A percentile compares a stretch with the other conserved stretches of the same genome.
Evolutionary conservation across 2,113 vertebrate genomes (phyloP).

Genomic region (Riparia riparia): DNA sequence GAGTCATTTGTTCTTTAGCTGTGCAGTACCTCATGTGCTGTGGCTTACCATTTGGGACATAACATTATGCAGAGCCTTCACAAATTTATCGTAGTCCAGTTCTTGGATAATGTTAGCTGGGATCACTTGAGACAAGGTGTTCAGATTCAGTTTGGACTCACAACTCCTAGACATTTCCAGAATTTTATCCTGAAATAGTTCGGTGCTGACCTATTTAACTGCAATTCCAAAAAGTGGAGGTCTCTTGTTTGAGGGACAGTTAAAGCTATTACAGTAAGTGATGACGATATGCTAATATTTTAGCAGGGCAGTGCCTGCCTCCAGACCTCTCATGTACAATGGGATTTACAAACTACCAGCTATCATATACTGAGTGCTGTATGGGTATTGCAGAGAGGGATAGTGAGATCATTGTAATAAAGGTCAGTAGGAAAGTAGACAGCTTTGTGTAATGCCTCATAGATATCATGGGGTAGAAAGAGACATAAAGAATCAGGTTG

Average conservation of each 20-base stretch:
- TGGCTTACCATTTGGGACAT: neutral
- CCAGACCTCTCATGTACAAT: neutral
- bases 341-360: neutral
- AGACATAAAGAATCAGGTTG: neutral
- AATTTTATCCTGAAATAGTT: neutral
- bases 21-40: accelerated
- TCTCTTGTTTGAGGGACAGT: neutral
- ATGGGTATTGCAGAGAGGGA: neutral
- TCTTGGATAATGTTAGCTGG: neutral
- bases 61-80: neutral
- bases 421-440: neutral
- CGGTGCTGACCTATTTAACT: neutral
- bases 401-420: neutral
- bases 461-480: accelerated
- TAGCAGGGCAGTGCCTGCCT: neutral
- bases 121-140: neutral
- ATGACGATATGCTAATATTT: neutral
- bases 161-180: accelerated
- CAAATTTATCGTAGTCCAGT: neutral
- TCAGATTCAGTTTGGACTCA: neutral
- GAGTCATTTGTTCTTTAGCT: neutral
- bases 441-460: neutral
- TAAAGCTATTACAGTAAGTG: neutral
- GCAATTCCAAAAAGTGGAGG: neutral
- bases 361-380: neutral